phyloP scores from a whole-genome alignment of 2,888 invertebrate species.

The Tenthredo amoena region DNA sequence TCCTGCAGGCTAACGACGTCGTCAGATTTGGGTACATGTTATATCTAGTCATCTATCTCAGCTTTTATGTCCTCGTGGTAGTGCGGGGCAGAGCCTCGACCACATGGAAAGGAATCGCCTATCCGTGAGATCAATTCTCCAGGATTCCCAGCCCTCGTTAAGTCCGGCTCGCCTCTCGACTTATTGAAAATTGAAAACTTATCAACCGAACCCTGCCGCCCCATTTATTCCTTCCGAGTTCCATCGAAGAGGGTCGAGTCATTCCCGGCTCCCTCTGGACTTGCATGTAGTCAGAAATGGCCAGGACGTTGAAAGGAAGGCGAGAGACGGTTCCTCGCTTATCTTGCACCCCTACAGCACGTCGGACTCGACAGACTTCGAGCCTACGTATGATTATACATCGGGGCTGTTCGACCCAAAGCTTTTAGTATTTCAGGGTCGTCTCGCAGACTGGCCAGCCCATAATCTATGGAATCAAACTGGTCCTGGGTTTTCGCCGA shows the following conservation, averaged over 20 bases:
- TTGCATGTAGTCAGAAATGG: conserved; percentile 27
- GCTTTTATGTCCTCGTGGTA: neutral
- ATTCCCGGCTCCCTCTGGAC: conserved; percentile 12
- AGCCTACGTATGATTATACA: neutral
- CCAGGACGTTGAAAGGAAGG: neutral
- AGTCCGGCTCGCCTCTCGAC: conserved; percentile 23
- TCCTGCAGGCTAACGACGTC: conserved; percentile 16
- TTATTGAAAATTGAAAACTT: conserved; percentile 53
- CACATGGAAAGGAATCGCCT: neutral
- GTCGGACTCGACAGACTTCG: neutral
- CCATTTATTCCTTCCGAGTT: conserved; percentile 43
- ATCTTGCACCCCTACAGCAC: conserved; percentile 4
- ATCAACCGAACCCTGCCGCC: conserved; percentile 21
- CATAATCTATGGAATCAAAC: conserved; percentile 30
- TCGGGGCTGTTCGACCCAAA: neutral
- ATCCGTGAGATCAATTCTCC: conserved; percentile 6
- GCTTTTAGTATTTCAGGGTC: neutral
- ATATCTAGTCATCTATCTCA: conserved; percentile 5
- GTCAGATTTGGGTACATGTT: neutral
- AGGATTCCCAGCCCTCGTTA: conserved; percentile 28
- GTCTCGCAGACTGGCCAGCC: neutral
- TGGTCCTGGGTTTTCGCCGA: conserved; percentile 3
- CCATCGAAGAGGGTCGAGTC: conserved; percentile 12
- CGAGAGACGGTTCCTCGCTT: conserved; percentile 2
- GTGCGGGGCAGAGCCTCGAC: conserved; percentile 1